These are phyloP conservation scores for Glyptemys insculpta DNA, from an alignment of 2,797 vertebrate species.

Conservation along the genomic window DNA sequence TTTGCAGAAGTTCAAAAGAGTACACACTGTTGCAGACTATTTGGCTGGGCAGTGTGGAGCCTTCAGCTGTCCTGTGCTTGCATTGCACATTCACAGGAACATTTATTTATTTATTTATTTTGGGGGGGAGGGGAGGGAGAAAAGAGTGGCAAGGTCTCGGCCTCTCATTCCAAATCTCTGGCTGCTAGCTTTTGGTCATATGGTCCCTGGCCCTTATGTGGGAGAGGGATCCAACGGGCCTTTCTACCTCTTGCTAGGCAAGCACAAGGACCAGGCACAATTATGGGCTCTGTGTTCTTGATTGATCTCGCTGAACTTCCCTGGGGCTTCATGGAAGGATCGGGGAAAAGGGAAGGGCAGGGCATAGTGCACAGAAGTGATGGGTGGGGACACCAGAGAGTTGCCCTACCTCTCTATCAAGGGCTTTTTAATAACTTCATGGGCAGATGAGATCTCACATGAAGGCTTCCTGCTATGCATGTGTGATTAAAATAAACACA, in stretches of 20 bases:
- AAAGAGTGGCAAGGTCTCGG: neutral
- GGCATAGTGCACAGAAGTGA: neutral
- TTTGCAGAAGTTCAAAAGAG: constrained; percentile 37
- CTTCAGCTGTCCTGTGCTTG: constrained; percentile 4
- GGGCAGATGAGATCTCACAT: neutral
- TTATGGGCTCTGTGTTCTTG: neutral
- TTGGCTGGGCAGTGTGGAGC: constrained; percentile 19
- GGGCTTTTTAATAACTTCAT: neutral
- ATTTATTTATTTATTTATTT: neutral
- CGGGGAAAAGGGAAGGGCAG: neutral
- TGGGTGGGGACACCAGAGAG: no score
- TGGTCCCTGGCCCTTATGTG: neutral
- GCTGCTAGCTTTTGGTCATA: neutral
- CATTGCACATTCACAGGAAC: constrained; percentile 7
- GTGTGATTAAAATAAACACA: neutral
- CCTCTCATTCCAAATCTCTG: neutral
- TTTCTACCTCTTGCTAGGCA: neutral
- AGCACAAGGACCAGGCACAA: neutral
- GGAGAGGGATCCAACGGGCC: neutral
- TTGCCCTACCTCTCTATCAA: no score
- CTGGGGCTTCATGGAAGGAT: neutral
- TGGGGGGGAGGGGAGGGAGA: neutral
- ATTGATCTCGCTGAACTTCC: neutral
- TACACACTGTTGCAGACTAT: neutral
- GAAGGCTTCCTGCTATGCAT: neutral